phyloP scores from a whole-genome alignment of 2,888 invertebrate genomes.

The Dendrolimus pini region DNA sequence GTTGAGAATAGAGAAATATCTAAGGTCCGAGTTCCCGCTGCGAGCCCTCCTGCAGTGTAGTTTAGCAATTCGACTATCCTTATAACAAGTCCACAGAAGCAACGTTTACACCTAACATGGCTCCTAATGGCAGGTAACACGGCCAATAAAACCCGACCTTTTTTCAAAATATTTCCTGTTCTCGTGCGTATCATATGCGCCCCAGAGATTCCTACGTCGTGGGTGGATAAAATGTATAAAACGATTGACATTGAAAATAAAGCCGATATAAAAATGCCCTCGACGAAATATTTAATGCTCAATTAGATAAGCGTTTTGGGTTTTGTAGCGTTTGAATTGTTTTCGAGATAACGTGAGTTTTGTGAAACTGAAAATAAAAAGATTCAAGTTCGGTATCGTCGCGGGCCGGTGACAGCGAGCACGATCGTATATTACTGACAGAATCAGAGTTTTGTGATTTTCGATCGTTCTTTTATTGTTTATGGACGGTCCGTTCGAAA shows the following conservation, averaged over 20 bases:
- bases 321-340: slow-evolving; percentile 70
- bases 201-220: slow-evolving; percentile 64
- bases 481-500: slow-evolving; percentile 54
- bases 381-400: slow-evolving; percentile 32
- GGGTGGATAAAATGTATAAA: slow-evolving; percentile 72
- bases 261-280: slow-evolving; percentile 68
- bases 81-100: slow-evolving; percentile 60
- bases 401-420: slow-evolving; percentile 21
- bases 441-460: slow-evolving; percentile 24
- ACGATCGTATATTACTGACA: slow-evolving; percentile 38
- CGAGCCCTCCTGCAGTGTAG: slow-evolving; percentile 57
- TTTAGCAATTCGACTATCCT: slow-evolving; percentile 46
- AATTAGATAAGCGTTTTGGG: slow-evolving; percentile 74
- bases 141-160: slow-evolving; percentile 69
- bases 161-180: slow-evolving; percentile 70
- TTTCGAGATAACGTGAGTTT: slow-evolving; percentile 56
- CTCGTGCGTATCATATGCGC: slow-evolving; percentile 60
- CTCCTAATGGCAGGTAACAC: slow-evolving; percentile 73
- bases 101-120: slow-evolving; percentile 69
- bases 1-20: slow-evolving; percentile 68
- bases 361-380: slow-evolving; percentile 48
- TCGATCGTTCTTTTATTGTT: slow-evolving; percentile 45
- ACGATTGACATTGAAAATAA: slow-evolving; percentile 64
- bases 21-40: slow-evolving; percentile 52
- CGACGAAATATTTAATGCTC: slow-evolving; percentile 75